Conservation (phyloP, 2,888 invertebrate species). For the Hypena proboscidalis region DNA sequence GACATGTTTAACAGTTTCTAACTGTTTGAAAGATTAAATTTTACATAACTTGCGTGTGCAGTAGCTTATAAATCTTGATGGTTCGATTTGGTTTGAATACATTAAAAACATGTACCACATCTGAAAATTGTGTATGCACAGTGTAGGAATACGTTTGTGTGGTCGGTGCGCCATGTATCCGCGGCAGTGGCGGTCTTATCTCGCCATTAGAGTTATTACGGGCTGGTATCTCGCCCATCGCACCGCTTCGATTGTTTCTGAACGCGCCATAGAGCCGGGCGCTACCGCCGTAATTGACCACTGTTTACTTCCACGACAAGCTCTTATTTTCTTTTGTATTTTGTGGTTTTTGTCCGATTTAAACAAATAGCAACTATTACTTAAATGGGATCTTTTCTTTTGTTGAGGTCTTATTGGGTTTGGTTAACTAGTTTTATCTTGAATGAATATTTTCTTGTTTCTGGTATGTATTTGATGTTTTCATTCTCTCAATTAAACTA, state of each 20-base stretch:
- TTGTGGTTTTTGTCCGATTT: conserved; percentile 60
- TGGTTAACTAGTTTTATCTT: no score
- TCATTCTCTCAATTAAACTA: no score
- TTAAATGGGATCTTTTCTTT: neutral
- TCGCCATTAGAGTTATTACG: conserved; percentile 84
- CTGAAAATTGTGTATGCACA: conserved; percentile 63
- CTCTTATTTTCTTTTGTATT: conserved; percentile 75
- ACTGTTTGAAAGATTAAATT: neutral
- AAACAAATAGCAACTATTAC: conserved; percentile 16
- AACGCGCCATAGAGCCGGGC: conserved; percentile 75
- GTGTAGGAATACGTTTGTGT: conserved; percentile 55
- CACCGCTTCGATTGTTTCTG: conserved; percentile 84
- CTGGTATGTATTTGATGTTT: neutral
- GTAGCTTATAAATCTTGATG: neutral
- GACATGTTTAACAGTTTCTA: neutral
- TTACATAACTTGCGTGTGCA: neutral
- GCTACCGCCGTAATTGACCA: conserved; percentile 82
- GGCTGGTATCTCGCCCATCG: conserved; percentile 81
- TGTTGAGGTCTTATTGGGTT: no score
- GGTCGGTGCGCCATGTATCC: conserved; percentile 64
- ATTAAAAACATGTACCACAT: conserved; percentile 54
- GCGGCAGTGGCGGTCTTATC: conserved; percentile 77
- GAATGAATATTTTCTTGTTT: no score
- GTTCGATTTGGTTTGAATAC: conserved; percentile 3
- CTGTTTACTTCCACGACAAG: conserved; percentile 79